These are phyloP conservation scores for Parnassius orleans DNA, from an alignment of 2,888 invertebrate species.

Conservation along the genomic window DNA sequence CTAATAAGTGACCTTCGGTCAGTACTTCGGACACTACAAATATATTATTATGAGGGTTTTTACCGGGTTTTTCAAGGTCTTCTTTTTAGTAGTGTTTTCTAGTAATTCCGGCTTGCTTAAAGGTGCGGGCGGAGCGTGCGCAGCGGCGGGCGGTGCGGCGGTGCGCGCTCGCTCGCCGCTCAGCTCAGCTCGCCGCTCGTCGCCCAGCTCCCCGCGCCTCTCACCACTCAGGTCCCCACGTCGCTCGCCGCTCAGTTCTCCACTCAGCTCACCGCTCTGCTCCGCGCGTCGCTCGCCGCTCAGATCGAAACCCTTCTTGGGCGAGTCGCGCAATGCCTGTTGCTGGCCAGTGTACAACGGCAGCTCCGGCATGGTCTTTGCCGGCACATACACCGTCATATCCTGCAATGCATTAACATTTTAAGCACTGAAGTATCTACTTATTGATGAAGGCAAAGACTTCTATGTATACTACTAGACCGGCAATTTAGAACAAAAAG, in stretches of 20 bases:
- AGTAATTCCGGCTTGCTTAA: not conserved
- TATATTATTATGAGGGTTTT: no score
- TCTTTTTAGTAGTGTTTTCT: constrained; percentile 38
- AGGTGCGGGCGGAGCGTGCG: constrained; percentile 17
- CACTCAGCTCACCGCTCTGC: constrained; percentile 52
- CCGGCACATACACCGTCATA: constrained; percentile 50
- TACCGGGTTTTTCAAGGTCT: constrained; percentile 34
- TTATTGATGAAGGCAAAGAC: no score
- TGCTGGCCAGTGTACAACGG: constrained; percentile 56
- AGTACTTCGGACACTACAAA: no score
- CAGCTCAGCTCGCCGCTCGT: constrained; percentile 53
- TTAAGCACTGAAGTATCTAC: no score
- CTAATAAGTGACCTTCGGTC: no score
- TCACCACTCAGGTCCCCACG: constrained; percentile 48
- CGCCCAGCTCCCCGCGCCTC: constrained; percentile 47
- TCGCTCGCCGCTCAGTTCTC: constrained; percentile 56
- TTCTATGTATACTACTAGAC: no score
- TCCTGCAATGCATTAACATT: constrained; percentile 41
- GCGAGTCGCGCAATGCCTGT: constrained; percentile 59
- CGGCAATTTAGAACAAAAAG: no score
- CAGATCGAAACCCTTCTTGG: constrained; percentile 63
- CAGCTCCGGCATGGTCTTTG: constrained; percentile 66
- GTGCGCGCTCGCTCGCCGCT: constrained; percentile 48
- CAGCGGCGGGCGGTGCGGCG: constrained; percentile 32
- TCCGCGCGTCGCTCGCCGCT: constrained; percentile 31